Evolutionary conservation across 1,140 invertebrate species (phyloP), one percentile per base, ranked within the genome.

Genomic region (Ostrea denselamellosa): DNA sequence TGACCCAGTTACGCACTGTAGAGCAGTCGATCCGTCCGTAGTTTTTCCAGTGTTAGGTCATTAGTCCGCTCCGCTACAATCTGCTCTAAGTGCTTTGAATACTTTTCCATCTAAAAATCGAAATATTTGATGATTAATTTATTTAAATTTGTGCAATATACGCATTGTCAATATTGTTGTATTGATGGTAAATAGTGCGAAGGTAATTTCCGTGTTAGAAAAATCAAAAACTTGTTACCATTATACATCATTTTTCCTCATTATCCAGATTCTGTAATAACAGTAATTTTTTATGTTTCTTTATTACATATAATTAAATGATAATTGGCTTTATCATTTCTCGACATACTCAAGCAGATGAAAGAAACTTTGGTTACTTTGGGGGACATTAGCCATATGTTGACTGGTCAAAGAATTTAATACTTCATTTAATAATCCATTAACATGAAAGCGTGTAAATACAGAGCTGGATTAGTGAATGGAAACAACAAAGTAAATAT

Each of bases 41-140:
- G 91, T 87, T 93, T 93, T 85, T 93, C 93, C 10, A 90, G 86
- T 22, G 90, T 85, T 19, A 93, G 90, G 56, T 93, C 90, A 83
- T 90, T 86, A 34, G 93, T 93, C 83, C 92, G 86, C 22, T 93
- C 92, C 8, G 89, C 88, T 8, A 93, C 92, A 7, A 92, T 88
- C 0, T 86, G 14, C 85, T 93, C 92, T 51, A 93, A 83, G 81
- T 93, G 90, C 65, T 92, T 93, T 8, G 92, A 93, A 58, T 93
- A 93, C 71, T 93, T 93, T 87, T 93, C 91, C 93, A 92, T 93
- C 91, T 92, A 56, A 85, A n/a, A 89, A 77, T 77, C 68, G 25
- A 25, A 77, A 12, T 77, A 7, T 17, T 17, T 58, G n/a, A n/a
- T 5, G n/a, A 62, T 62, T 22, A 77, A 12, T 34, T 28, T 9